These are phyloP conservation scores for Nomia melanderi DNA, from an alignment of 1,140 invertebrate species.

Conservation along the genomic window DNA sequence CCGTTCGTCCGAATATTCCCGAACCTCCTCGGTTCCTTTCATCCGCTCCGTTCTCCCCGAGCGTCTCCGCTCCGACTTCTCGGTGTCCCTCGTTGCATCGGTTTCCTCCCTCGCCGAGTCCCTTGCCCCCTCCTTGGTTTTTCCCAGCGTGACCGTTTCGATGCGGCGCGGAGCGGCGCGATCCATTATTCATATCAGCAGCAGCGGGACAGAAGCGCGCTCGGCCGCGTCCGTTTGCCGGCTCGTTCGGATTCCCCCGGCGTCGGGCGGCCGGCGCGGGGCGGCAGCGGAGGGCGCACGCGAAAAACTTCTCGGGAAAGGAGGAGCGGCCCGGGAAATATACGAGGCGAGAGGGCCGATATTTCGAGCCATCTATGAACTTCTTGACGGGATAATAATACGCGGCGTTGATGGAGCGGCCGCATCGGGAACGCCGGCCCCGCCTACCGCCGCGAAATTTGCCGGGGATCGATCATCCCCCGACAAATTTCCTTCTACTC, in stretches of 20 bases:
- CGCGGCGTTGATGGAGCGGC: not conserved
- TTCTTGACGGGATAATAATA: slow-evolving; percentile 8
- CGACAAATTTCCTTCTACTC: slow-evolving; percentile 9
- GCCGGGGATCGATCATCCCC: not conserved
- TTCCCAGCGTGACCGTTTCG: slow-evolving; percentile 21
- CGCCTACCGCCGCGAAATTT: not conserved
- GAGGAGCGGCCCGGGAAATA: not conserved
- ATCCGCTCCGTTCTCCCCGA: no score
- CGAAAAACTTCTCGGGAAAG: not conserved
- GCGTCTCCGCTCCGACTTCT: no score
- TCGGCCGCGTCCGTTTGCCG: not conserved
- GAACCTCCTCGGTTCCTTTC: no score
- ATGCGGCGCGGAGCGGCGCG: slow-evolving; percentile 48
- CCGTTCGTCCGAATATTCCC: not conserved
- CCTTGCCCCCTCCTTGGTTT: not conserved
- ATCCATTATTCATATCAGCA: slow-evolving; percentile 71
- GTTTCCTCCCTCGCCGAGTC: slow-evolving; percentile 33
- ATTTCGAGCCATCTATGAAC: slow-evolving; percentile 3
- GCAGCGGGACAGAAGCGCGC: slow-evolving; percentile 54
- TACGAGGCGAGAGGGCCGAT: slow-evolving; percentile 1
- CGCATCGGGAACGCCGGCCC: not conserved
- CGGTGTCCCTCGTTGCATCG: no score
- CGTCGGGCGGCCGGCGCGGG: not conserved
- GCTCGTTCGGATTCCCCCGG: slow-evolving; percentile 36
- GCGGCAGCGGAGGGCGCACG: not conserved